Conservation (phyloP, 1,140 invertebrate species). For the Paraescarpia echinospica region DNA sequence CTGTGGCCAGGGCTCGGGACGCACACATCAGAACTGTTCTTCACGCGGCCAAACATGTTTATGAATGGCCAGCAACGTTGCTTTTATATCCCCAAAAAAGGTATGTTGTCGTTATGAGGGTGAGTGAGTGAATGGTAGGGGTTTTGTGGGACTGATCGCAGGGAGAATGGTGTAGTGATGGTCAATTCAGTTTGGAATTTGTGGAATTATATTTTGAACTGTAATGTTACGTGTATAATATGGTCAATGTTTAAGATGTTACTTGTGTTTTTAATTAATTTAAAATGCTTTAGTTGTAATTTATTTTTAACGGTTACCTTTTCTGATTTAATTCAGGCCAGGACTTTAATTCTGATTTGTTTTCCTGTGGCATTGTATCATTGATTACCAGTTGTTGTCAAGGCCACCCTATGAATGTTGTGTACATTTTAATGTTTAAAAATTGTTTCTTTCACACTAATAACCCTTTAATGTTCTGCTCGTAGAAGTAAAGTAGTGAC, state of each 20-base stretch:
- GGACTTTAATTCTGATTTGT: neutral
- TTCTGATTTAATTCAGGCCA: neutral
- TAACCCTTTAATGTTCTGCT: too few species aligned
- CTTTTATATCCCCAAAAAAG: neutral
- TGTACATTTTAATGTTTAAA: too few species aligned
- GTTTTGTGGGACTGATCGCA: neutral
- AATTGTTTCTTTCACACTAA: too few species aligned
- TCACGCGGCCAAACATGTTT: neutral
- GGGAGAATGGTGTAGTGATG: too few species aligned
- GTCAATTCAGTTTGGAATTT: neutral
- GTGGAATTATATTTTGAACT: too few species aligned
- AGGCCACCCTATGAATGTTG: too few species aligned
- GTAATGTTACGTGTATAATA: neutral
- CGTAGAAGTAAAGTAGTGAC: too few species aligned
- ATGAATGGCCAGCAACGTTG: neutral
- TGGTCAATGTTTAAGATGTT: neutral
- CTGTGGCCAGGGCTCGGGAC: neutral
- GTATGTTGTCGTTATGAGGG: conserved; percentile 5
- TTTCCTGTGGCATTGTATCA: neutral
- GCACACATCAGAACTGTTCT: neutral
- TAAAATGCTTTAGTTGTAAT: neutral
- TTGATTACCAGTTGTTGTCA: neutral
- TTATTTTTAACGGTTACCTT: neutral
- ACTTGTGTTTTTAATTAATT: neutral
- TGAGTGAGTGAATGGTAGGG: neutral